Evolutionary conservation across 2,888 invertebrate species (phyloP).

Genomic region (Cheilosia soror): DNA sequence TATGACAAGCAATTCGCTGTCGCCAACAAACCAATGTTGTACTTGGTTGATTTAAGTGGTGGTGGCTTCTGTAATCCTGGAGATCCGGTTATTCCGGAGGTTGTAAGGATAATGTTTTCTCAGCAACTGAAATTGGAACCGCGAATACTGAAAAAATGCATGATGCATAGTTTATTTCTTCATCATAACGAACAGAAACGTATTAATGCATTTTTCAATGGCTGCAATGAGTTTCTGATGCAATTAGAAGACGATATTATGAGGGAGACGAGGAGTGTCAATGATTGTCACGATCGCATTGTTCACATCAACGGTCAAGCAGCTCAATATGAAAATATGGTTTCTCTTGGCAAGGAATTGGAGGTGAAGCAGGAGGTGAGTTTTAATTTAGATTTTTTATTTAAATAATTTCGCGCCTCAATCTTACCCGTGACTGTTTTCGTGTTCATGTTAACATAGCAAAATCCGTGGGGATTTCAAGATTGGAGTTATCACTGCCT

Average conservation of each 20-base stretch:
- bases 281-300: background rate
- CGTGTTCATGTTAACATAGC: too few relatives aligned
- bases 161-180: conserved; percentile 77
- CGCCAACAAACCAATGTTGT: conserved; percentile 79
- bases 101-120: conserved; percentile 28
- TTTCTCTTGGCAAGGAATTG: conserved; percentile 2
- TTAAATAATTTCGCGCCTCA: too few relatives aligned
- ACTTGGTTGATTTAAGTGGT: conserved; percentile 67
- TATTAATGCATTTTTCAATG: conserved; percentile 76
- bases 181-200: conserved; percentile 76
- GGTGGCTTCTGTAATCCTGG: conserved; percentile 58
- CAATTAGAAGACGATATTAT: conserved; percentile 77
- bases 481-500: too few relatives aligned
- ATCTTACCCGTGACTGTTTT: too few relatives aligned
- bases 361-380: conserved; percentile 12
- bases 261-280: background rate
- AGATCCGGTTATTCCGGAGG: conserved; percentile 37
- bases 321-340: conserved; percentile 23
- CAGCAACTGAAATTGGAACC: background rate
- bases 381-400: too few relatives aligned
- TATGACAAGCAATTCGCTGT: conserved; percentile 83
- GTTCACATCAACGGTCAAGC: conserved; percentile 24
- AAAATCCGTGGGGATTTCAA: too few relatives aligned
- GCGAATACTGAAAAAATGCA: conserved; percentile 76
- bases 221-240: conserved; percentile 78